Conservation (phyloP, 2,888 invertebrate species). For the Bursaphelenchus okinawaensis region DNA sequence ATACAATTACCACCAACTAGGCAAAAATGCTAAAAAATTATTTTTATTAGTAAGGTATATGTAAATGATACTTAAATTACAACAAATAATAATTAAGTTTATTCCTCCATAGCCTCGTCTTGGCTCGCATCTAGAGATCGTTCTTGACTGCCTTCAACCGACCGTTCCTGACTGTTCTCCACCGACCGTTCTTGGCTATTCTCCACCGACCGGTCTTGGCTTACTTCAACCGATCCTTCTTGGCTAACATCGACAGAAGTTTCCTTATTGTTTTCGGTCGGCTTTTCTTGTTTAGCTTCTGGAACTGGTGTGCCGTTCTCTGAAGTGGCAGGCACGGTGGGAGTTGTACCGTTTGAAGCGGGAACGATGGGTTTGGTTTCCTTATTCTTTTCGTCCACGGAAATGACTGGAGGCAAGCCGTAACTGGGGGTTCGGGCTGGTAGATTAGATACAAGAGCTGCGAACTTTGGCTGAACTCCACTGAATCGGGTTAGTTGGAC, state of each 20-base stretch:
- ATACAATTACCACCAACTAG: no score
- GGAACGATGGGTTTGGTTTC: not conserved
- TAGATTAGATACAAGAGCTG: not conserved
- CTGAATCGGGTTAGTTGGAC: conserved; percentile 37
- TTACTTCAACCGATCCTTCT: not conserved
- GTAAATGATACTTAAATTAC: no score
- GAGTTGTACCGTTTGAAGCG: not conserved
- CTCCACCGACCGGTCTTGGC: not conserved
- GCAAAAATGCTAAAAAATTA: no score
- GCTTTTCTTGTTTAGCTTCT: not conserved
- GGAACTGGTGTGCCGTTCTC: not conserved
- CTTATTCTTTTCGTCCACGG: not conserved
- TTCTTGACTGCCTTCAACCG: not conserved
- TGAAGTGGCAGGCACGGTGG: not conserved
- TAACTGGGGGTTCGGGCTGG: conserved; percentile 3
- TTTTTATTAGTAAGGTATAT: no score
- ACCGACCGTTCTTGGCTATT: not conserved
- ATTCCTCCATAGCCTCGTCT: not conserved
- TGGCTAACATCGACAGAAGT: not conserved
- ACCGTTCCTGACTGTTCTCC: not conserved
- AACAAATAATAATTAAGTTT: no score
- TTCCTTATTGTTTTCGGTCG: not conserved
- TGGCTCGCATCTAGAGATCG: not conserved
- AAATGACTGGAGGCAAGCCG: conserved; percentile 1
- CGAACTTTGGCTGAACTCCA: conserved; percentile 55